Evolutionary conservation across 2,797 vertebrate genomes (phyloP).

Genomic region (Pseudochaenichthys georgianus): DNA sequence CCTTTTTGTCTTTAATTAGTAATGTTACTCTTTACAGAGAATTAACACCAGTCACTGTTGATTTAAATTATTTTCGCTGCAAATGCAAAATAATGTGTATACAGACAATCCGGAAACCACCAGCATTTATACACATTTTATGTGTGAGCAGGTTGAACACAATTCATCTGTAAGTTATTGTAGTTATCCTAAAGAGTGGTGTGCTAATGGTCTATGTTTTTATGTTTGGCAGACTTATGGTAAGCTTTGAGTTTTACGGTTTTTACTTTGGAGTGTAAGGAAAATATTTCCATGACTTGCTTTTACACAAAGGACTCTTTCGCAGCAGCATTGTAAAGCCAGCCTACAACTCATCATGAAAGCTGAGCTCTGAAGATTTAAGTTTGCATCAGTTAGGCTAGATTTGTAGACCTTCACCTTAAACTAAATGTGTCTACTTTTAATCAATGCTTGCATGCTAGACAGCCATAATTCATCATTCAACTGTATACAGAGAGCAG

Average conservation of each 20-base stretch:
- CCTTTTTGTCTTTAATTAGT: not conserved
- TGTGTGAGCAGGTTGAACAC: not conserved
- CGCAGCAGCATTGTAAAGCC: conserved; percentile 31
- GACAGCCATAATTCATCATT: not conserved
- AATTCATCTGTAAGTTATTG: not conserved
- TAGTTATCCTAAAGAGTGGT: not conserved
- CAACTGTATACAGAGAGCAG: not conserved
- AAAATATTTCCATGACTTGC: conserved; percentile 28
- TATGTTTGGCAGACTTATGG: conserved; percentile 38
- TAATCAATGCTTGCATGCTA: conserved; percentile 20
- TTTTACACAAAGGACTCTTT: conserved; percentile 48
- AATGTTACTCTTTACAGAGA: not conserved
- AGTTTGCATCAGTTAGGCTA: conserved; percentile 18
- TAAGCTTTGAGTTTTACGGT: conserved; percentile 45
- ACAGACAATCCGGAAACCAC: not conserved
- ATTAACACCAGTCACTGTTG: not conserved
- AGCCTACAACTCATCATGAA: conserved; percentile 26
- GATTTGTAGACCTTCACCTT: conserved; percentile 23
- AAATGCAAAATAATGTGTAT: not conserved
- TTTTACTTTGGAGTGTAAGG: conserved; percentile 34
- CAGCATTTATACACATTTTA: not conserved
- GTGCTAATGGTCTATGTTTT: not conserved
- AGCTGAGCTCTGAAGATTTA: conserved; percentile 35
- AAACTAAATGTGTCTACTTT: conserved; percentile 13
- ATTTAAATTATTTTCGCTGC: not conserved